These are phyloP conservation scores for Drosophila sproati DNA, from an alignment of 1,140 invertebrate species.

Conservation along the genomic window DNA sequence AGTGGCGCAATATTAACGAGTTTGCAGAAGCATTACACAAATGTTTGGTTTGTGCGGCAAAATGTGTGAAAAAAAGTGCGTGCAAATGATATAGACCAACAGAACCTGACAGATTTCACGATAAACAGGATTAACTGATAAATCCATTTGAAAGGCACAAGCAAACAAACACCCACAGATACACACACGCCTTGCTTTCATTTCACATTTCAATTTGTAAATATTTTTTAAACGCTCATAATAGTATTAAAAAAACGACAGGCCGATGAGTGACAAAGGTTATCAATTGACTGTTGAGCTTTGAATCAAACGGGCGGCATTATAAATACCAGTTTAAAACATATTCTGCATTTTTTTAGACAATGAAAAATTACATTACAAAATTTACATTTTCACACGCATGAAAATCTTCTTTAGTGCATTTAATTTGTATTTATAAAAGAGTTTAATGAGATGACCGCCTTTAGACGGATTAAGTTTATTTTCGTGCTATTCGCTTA, in stretches of 20 bases:
- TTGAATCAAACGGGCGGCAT: slow-evolving; percentile 10
- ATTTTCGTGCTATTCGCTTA: too few species aligned
- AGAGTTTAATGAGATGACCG: too few species aligned
- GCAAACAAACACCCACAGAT: neutral
- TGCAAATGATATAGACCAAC: slow-evolving; percentile 34
- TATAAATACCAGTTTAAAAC: slow-evolving; percentile 2
- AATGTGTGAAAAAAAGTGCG: slow-evolving; percentile 21
- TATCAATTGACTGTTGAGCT: slow-evolving; percentile 17
- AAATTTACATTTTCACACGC: too few species aligned
- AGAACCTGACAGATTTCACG: slow-evolving; percentile 27
- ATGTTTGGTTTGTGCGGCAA: slow-evolving; percentile 56
- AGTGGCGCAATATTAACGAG: slow-evolving; percentile 1
- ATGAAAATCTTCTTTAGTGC: too few species aligned
- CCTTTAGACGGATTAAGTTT: too few species aligned
- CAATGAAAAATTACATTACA: neutral
- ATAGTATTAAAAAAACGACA: slow-evolving; percentile 14
- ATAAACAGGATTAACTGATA: slow-evolving; percentile 59
- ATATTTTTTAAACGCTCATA: slow-evolving; percentile 49
- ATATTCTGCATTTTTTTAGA: neutral
- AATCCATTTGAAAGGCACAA: slow-evolving; percentile 40
- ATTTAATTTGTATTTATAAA: too few species aligned
- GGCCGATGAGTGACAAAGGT: slow-evolving; percentile 8
- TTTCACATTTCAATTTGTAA: slow-evolving; percentile 55
- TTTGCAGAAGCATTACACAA: slow-evolving; percentile 47
- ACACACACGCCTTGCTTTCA: slow-evolving; percentile 32